Base-by-base conservation (phyloP, 2,888 invertebrate species). In the Apoderus coryli region DNA sequence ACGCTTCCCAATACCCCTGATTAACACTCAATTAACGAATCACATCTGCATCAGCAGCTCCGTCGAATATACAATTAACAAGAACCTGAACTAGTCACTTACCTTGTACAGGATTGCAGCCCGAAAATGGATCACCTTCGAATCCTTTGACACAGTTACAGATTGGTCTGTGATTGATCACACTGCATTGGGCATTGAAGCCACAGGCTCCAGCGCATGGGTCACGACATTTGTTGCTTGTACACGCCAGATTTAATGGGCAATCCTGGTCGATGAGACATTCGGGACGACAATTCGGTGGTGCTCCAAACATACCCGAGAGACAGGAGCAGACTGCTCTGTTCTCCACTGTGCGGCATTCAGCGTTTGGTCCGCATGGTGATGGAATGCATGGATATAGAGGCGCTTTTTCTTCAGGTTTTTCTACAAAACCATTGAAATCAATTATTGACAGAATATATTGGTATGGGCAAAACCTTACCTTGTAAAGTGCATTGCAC, bases 221-320 rank as follows among this genome's bases (percentile, higher is more conserved):
- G 53, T 82, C 76, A 37, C 70, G 63, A 48, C 85, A 85, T 42
- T 71, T 75, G 43, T 73, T 66, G 40, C 69, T 68, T 9, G 76
- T 61, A 49, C 84, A 85, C 11, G 80, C 74, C 13, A 78, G 63
- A 37, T 73, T 67, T 11, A 72, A 67, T 1, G 79, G 77, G 48
- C 84, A 84, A 46, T 82, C 81, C 51, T 77, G 73, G 50, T 80
- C 74, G 44, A 80, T 77, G 26, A 75, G 61, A 52, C 82, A 82
- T 52, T 80, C 77, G 1, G 79, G 80, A 29, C 80, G 67, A 45
- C 81, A 81, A 36, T 75, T 65, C 1, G 79, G 80, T n/a, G 80
- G 78, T 1, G 76, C 74, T 3, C 80, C 81, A n/a, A 76, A 63
- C 61, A 77, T 78, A 16, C 75, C 77, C 4, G 69, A 61, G 34